Evolutionary conservation across 2,113 vertebrate genomes (phyloP).

Genomic region (Stigmatopora nigra): DNA sequence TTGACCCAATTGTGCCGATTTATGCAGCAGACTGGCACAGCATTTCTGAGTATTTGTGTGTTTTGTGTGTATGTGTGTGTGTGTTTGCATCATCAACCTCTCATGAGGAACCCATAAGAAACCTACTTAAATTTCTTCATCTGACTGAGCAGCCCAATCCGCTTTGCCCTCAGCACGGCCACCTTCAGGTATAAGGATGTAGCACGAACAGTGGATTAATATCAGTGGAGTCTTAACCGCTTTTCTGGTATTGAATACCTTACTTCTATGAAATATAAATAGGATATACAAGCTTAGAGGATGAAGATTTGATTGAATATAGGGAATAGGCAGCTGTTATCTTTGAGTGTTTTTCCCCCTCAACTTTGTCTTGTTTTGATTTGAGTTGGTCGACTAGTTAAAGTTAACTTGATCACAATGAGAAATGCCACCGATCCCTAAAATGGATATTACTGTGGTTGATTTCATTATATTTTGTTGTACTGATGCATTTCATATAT

Average conservation of each 20-base stretch:
- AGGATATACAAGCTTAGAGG: constrained; percentile 53
- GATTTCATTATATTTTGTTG: constrained; percentile 47
- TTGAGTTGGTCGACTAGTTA: constrained; percentile 44
- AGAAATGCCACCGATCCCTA: constrained; percentile 60
- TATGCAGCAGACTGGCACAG: constrained; percentile 40
- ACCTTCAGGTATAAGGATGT: constrained; percentile 51
- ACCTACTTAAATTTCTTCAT: constrained; percentile 37
- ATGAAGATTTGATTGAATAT: constrained; percentile 46
- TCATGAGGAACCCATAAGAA: constrained; percentile 29
- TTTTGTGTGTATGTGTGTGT: neutral
- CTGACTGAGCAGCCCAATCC: constrained; percentile 38
- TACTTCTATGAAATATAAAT: constrained; percentile 47
- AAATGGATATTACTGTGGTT: constrained; percentile 41
- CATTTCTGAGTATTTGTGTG: neutral
- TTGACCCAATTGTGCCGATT: constrained; percentile 33
- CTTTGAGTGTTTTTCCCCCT: constrained; percentile 32
- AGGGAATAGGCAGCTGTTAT: constrained; percentile 55
- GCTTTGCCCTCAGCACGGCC: constrained; percentile 38
- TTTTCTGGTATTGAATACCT: constrained; percentile 46
- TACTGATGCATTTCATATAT: constrained; percentile 46
- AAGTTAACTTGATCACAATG: constrained; percentile 44
- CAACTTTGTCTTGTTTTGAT: constrained; percentile 39
- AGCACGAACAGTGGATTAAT: constrained; percentile 35
- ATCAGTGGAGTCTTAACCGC: constrained; percentile 26
- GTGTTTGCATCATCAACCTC: constrained; percentile 47